Evolutionary conservation across 2,113 vertebrate species (phyloP).

Genomic region (Cyanoramphus novaezelandiae): DNA sequence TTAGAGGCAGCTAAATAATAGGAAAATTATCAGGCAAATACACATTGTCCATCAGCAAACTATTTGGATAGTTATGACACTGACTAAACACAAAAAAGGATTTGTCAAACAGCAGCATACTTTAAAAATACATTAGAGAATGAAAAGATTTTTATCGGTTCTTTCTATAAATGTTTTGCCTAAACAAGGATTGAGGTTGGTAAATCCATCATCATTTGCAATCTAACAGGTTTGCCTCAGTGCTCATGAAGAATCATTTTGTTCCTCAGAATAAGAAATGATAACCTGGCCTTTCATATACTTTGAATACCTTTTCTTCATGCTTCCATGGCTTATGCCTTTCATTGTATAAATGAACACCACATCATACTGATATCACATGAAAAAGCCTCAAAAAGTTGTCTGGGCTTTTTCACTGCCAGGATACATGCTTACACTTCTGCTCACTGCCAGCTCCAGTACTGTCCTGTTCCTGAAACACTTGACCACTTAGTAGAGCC

Average conservation of each 20-base stretch:
- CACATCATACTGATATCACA: neutral
- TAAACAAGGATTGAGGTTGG: neutral
- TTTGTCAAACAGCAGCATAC: neutral
- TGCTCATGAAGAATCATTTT: neutral
- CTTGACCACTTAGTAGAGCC: neutral
- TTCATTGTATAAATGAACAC: neutral
- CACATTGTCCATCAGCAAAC: neutral
- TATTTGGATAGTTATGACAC: neutral
- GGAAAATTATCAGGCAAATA: neutral
- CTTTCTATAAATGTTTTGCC: neutral
- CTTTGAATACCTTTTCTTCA: neutral
- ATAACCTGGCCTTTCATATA: rapidly evolving
- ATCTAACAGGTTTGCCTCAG: neutral
- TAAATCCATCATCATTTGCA: neutral
- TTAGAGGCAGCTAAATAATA: neutral
- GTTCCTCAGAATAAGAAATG: neutral
- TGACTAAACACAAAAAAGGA: neutral
- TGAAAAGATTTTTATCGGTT: neutral
- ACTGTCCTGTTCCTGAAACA: rapidly evolving
- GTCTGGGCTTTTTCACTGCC: neutral
- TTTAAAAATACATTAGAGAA: neutral
- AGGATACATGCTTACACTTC: too few relatives aligned
- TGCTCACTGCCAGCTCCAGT: neutral
- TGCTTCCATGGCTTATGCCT: rapidly evolving
- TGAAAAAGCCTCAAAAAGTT: neutral